Evolutionary conservation across 2,113 vertebrate genomes (phyloP).

Genomic region (Meriones unguiculatus): DNA sequence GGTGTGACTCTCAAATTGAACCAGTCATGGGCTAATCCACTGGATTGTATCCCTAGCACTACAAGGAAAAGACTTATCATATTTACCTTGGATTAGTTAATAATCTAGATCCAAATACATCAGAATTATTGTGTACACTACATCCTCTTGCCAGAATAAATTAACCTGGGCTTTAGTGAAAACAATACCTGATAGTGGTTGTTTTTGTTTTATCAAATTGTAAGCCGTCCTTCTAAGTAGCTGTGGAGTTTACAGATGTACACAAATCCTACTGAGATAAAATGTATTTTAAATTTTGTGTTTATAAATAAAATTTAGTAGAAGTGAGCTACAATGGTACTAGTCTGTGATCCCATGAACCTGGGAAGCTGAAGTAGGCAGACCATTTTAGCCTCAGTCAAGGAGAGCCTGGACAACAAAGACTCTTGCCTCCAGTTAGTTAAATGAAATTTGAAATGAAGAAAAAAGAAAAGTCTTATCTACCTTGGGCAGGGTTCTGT

Average conservation of each 20-base stretch:
- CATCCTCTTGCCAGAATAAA: constrained; percentile 37
- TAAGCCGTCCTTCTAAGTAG: constrained; percentile 42
- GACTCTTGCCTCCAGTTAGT: not conserved
- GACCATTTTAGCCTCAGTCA: not conserved
- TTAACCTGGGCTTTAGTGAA: constrained; percentile 1
- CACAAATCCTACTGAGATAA: not conserved
- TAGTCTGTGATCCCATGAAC: not conserved
- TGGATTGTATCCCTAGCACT: not conserved
- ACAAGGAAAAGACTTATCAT: not conserved
- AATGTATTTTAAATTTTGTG: constrained; percentile 31
- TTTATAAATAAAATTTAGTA: constrained; percentile 42
- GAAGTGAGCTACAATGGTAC: not conserved
- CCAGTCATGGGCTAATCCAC: not conserved
- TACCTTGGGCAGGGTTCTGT: not conserved
- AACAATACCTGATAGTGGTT: not conserved
- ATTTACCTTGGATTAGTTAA: constrained; percentile 3
- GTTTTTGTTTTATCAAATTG: not conserved
- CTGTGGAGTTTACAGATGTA: not conserved
- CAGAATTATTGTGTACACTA: not conserved
- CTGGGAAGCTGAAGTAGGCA: not conserved
- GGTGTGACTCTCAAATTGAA: not conserved
- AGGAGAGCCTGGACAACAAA: not conserved
- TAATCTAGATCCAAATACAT: constrained; percentile 15
- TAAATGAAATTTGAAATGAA: not conserved
- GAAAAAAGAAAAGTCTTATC: not conserved